phyloP scores from a whole-genome alignment of 2,888 invertebrate genomes.

The Gastracanthus pulcherrimus region DNA sequence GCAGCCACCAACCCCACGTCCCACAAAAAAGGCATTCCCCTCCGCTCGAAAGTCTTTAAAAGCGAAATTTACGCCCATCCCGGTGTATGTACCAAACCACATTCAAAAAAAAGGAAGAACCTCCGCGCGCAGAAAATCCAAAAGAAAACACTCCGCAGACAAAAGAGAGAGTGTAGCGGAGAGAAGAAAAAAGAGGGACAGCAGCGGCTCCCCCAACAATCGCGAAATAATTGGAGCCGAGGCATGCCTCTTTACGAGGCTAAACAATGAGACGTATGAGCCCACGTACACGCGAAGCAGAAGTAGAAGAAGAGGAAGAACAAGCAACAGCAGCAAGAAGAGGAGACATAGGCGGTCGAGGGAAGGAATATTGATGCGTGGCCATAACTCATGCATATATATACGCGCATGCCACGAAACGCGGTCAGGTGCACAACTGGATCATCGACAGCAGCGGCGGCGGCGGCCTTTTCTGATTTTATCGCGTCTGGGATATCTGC shows the following conservation, averaged over 20 bases:
- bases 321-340: no score
- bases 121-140: neutral
- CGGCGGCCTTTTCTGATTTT: slow-evolving; percentile 38
- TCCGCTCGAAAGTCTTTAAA: slow-evolving; percentile 28
- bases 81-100: neutral
- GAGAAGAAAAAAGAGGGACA: neutral
- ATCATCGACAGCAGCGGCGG: slow-evolving; percentile 66
- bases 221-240: slow-evolving; percentile 47
- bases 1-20: no score
- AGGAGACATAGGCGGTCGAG: slow-evolving; percentile 19
- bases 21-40: neutral
- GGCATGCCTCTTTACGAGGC: slow-evolving; percentile 46
- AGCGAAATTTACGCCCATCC: slow-evolving; percentile 50
- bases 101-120: neutral
- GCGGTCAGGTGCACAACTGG: slow-evolving; percentile 75
- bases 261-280: slow-evolving; percentile 40
- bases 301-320: no score
- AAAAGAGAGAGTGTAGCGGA: slow-evolving; percentile 15
- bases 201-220: slow-evolving; percentile 25
- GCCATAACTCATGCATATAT: slow-evolving; percentile 65
- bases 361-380: slow-evolving; percentile 66
- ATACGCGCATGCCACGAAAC: no score
- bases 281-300: neutral
- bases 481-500: slow-evolving; percentile 20
- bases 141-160: neutral